These are phyloP conservation scores for Aromia moschata DNA, from an alignment of 2,888 invertebrate genomes.

Conservation along the genomic window DNA sequence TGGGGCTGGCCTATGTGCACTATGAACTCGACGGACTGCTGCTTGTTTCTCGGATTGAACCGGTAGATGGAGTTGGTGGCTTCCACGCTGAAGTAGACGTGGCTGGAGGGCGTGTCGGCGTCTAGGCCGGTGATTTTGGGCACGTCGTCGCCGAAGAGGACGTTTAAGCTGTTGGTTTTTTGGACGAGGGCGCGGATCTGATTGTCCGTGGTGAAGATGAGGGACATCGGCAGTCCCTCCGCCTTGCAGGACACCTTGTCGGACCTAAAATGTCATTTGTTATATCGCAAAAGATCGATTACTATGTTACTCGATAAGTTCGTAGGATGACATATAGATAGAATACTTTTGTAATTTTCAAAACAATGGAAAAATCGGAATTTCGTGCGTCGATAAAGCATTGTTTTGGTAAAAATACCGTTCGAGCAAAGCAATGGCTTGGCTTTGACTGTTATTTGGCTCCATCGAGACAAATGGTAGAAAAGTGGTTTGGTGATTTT, in stretches of 20 bases:
- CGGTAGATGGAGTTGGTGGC: conserved; percentile 62
- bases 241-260: conserved; percentile 77
- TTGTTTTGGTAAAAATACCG: too few species aligned
- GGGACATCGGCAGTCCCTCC: conserved; percentile 65
- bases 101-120: conserved; percentile 60
- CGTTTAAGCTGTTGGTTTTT: conserved; percentile 52
- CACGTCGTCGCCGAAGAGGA: conserved; percentile 62
- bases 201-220: conserved; percentile 68
- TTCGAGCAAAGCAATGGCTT: too few species aligned
- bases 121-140: conserved; percentile 68
- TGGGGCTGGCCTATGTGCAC: conserved; percentile 64
- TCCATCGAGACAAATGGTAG: too few species aligned
- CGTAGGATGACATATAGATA: too few species aligned
- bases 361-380: too few species aligned
- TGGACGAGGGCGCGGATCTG: conserved; percentile 67
- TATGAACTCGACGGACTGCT: conserved; percentile 57
- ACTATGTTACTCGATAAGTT: too few species aligned
- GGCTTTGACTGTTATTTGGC: too few species aligned
- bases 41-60: conserved; percentile 58
- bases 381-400: too few species aligned
- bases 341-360: too few species aligned
- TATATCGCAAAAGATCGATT: neutral
- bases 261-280: conserved; percentile 56
- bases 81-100: conserved; percentile 65
- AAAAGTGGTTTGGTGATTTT: too few species aligned